Evolutionary conservation across 2,888 invertebrate species (phyloP), one percentile per base, ranked within the genome.

Genomic region (Archaeoteleia sp.): DNA sequence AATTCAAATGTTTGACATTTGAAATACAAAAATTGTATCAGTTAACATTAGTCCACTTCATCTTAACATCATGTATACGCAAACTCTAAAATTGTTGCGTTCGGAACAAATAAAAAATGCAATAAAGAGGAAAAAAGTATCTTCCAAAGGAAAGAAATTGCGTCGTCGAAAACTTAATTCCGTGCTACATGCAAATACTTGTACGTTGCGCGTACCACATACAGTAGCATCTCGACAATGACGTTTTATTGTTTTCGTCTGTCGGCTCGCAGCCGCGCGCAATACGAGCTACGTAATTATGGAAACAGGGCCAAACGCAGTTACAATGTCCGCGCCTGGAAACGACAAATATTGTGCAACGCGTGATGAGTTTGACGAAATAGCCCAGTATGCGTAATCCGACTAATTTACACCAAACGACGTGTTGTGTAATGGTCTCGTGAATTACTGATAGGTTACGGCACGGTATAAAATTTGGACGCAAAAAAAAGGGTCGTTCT

Each of bases 301-400:
- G 75, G 68, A 75, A 78, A 77, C 76, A 74, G 77, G 72, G 71
- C 74, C 80, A 80, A n/a, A 79, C 76, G 75, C 77, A 74, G 75
- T 78, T 79, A 77, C 76, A 72, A 72, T 60, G 69, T 72, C 71
- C 61, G 61, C 63, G 46, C 61, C 68, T 73, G 39, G 39, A 30
- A 39, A 75, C 71, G 72, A 72, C 76, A 78, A 80, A 78, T 76
- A 78, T 78, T 78, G 75, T 75, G 74, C 73, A 70, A 46, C 72
- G 74, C 75, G 76, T 81, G 80, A 81, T 78, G 79, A 81, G 79
- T 81, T 81, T 78, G 79, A 82, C 79, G 77, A 78, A 78, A 82
- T 80, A 77, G 74, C 62, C 68, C 74, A 67, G 73, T 72, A 77
- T 74, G 75, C 75, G 73, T 78, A 78, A 79, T 79, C 74, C 75